Evolutionary conservation across 2,797 vertebrate genomes (phyloP).

Genomic region (Schizopygopsis malacanthus): DNA sequence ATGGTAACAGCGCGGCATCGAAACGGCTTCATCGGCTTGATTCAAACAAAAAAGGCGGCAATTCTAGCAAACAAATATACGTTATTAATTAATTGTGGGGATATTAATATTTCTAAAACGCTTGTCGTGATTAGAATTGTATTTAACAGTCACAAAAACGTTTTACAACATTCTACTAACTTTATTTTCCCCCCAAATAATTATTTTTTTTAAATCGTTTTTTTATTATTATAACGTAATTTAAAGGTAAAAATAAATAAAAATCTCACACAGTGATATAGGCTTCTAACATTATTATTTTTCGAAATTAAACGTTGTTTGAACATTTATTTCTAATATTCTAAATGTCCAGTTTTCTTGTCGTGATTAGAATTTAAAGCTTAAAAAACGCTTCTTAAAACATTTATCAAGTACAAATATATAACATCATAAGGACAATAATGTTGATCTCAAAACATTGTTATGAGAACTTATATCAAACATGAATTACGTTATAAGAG

Average conservation of each 20-base stretch:
- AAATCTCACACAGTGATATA: too few species aligned
- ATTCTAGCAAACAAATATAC: too few species aligned
- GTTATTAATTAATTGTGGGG: too few species aligned
- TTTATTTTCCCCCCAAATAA: neutral
- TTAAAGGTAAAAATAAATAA: too few species aligned
- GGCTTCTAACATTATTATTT: too few species aligned
- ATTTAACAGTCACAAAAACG: neutral
- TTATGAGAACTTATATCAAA: neutral
- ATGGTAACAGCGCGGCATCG: slow-evolving; percentile 69
- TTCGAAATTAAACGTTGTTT: too few species aligned
- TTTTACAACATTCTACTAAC: neutral
- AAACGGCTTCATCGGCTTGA: slow-evolving; percentile 33
- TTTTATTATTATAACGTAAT: neutral
- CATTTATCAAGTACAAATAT: neutral
- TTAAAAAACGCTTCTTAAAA: neutral
- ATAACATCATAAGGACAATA: neutral
- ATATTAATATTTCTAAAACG: neutral
- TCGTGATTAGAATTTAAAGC: too few species aligned
- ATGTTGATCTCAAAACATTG: neutral
- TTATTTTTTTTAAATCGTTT: too few species aligned
- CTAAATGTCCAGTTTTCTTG: too few species aligned
- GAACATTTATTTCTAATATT: too few species aligned
- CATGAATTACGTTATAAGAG: neutral
- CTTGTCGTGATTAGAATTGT: neutral
- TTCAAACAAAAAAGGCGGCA: too few species aligned